Evolutionary conservation across 2,888 invertebrate species (phyloP), one percentile per base, ranked within the genome.

Genomic region (Cynaeus angustus): DNA sequence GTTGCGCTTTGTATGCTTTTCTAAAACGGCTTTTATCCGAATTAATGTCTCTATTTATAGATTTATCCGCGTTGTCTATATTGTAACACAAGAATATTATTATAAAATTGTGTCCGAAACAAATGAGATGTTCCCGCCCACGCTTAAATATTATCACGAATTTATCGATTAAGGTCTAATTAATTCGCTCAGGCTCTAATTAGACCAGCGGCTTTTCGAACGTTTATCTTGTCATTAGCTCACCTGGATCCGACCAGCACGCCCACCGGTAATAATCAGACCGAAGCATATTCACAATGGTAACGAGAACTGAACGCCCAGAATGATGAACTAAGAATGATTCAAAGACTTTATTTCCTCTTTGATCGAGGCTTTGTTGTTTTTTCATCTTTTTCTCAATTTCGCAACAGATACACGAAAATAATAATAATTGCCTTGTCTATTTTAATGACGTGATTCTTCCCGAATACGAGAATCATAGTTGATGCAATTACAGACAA

Each of bases 91-190:
- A 52, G 43, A 58, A 58, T 45, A 53, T 65, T 45, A 52, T 64
- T 58, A 61, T 46, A 55, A 46, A 52, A 56, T 62, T 67, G 48
- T 58, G 62, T 38, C 69, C 56, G 66, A 69, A 74, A 74, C 69
- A 68, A 74, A 74, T 73, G 74, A 66, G 72, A 68, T 59, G 67
- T 72, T 64, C 70, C 70, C 77, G 76, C 76, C 77, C 70, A 74
- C 75, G 70, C 74, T 72, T 67, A 69, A 74, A 70, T 73, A 74
- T 70, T 71, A 76, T 77, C 77, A 77, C 75, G 75, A 77, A 75
- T 75, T 76, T 75, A 77, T 77, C 76, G 77, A 77, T 76, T 76
- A 74, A 75, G 66, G 56, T 66, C 73, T 77, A 74, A 77, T 76
- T 74, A 76, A 75, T 75, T 77, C 74, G 77, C 74, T 71, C 69